Evolutionary conservation across 2,113 vertebrate genomes (phyloP).

Genomic region (Peromyscus maniculatus): DNA sequence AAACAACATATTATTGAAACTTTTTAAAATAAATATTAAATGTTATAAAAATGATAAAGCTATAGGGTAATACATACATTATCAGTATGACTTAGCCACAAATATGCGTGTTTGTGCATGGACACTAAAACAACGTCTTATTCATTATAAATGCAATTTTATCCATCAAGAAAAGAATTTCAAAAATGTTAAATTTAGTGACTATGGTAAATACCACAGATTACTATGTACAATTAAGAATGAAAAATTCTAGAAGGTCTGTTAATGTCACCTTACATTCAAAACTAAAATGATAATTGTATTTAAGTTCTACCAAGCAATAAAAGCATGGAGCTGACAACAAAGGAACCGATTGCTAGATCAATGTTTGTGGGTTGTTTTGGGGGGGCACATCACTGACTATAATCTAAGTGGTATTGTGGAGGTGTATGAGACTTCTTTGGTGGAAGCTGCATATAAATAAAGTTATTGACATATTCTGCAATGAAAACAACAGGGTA

Average conservation of each 20-base stretch:
- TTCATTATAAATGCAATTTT: neutral
- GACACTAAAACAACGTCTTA: neutral
- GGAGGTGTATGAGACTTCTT: fast-evolving
- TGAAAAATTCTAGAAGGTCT: neutral
- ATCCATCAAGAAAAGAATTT: neutral
- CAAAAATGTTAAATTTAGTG: neutral
- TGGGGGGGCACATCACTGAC: neutral
- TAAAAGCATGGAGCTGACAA: neutral
- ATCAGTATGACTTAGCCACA: neutral
- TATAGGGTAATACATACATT: neutral
- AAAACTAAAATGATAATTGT: neutral
- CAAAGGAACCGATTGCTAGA: neutral
- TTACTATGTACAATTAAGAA: neutral
- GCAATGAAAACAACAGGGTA: neutral
- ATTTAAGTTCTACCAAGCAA: neutral
- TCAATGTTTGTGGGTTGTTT: neutral
- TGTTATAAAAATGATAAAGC: neutral
- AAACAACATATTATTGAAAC: neutral
- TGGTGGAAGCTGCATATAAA: neutral
- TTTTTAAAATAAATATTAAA: neutral
- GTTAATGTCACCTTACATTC: neutral
- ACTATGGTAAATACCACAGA: neutral
- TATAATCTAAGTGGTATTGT: neutral
- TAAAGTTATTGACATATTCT: neutral
- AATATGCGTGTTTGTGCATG: neutral